Percentiles rank a stretch among this genome's conserved stretches.
phyloP scores from a whole-genome alignment of 2,888 invertebrate species.

The Megastigmus dorsalis region DNA sequence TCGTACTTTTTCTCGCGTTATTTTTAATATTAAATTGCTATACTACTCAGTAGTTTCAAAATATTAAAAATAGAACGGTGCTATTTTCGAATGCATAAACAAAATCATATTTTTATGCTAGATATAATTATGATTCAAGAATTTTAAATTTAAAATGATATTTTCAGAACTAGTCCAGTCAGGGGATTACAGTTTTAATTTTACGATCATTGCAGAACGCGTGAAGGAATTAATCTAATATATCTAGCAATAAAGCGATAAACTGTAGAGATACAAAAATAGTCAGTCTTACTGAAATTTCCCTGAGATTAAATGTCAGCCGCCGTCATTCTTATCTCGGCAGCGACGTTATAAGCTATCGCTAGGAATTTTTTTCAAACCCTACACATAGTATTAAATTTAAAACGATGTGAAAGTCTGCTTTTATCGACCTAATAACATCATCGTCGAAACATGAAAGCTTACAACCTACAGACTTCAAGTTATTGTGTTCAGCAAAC shows the following conservation, averaged over 20 bases:
- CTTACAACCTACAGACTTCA: background rate
- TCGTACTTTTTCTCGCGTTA: no score
- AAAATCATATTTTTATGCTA: no score
- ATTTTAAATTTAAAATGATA: no score
- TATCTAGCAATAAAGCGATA: background rate
- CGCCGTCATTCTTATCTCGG: slow-evolving; percentile 23
- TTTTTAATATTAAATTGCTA: no score
- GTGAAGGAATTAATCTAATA: no score
- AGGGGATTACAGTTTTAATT: no score
- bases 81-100: no score
- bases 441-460: background rate
- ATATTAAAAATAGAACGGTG: no score
- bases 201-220: no score
- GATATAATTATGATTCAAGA: no score
- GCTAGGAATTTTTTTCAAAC: slow-evolving; percentile 12
- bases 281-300: background rate
- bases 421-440: slow-evolving; percentile 8
- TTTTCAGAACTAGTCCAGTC: no score
- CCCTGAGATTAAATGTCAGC: background rate
- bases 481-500: slow-evolving; percentile 7
- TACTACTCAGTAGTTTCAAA: no score
- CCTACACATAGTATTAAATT: slow-evolving; percentile 28
- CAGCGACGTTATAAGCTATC: slow-evolving; percentile 25
- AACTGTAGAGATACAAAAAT: background rate
- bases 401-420: slow-evolving; percentile 7